phyloP scores from a whole-genome alignment of 2,888 invertebrate species.

The Ramazzottius varieornatus region DNA sequence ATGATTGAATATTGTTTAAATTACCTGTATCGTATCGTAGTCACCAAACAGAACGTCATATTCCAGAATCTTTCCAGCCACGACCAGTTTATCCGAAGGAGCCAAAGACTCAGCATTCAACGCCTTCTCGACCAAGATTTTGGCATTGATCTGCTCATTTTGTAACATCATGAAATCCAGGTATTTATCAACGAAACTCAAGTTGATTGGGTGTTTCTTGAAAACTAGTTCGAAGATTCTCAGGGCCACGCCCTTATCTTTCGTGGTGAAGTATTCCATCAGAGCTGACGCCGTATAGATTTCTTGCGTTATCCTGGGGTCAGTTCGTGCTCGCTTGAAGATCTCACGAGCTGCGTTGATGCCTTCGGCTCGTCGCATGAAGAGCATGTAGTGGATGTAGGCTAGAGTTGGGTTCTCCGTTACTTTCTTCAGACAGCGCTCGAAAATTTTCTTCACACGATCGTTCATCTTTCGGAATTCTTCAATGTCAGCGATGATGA shows the following conservation, averaged over 20 bases:
- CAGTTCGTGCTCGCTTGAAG: slow-evolving; percentile 81
- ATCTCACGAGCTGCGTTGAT: slow-evolving; percentile 81
- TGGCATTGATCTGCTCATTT: slow-evolving; percentile 3
- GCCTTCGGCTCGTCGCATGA: slow-evolving; percentile 81
- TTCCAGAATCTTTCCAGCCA: not conserved
- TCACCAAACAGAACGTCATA: not conserved
- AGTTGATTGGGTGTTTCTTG: slow-evolving; percentile 78
- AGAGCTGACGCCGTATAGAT: slow-evolving; percentile 85
- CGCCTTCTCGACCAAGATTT: not conserved
- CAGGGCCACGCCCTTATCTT: slow-evolving; percentile 78
- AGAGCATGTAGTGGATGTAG: slow-evolving; percentile 97
- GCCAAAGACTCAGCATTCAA: not conserved
- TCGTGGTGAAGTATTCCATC: slow-evolving; percentile 96
- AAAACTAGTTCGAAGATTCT: slow-evolving; percentile 86
- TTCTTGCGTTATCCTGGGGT: slow-evolving; percentile 52
- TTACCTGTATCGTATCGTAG: not conserved
- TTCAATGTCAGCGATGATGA: slow-evolving; percentile 95
- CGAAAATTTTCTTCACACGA: not conserved
- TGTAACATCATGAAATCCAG: slow-evolving; percentile 49
- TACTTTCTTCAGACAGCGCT: not conserved
- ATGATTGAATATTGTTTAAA: not conserved
- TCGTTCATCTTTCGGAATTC: slow-evolving; percentile 42
- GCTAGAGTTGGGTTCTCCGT: slow-evolving; percentile 30
- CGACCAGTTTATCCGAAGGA: not conserved
- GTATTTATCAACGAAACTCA: slow-evolving; percentile 79